Base-by-base conservation (phyloP, 2,797 vertebrate species). In the Rhinella marina region DNA sequence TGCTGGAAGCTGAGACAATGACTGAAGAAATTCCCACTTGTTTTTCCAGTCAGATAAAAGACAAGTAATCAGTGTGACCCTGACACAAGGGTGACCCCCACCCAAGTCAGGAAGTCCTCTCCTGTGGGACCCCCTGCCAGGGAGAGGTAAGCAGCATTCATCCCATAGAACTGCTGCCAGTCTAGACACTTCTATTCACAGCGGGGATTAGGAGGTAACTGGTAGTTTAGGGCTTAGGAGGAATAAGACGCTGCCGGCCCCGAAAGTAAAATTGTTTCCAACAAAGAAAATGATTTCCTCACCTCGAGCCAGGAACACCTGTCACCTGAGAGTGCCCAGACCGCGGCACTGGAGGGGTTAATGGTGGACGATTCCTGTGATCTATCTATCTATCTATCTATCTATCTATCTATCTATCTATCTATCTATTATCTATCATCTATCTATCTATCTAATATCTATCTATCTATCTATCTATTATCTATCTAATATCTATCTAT, bases 181-280 rank as follows among this genome's bases (percentile, higher is more conserved):
- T 89, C 88, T 89, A 89, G 88, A 89, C 88, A 79, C 88, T 50
- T 83, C 85, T 50, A 16, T 77, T 89, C 84, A 82, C 84, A n/a
- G 61, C 17, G 52, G 76, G 88, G 88, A 89, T 89, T 89, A 89
- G 25, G 48, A 57, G n/a, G 59, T 78, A 89, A 61, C 88, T 83
- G 52, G 48, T 89, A 86, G 79, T 89, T 89, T 86, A 78, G 25
- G 88, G 88, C 80, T 89, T 89, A 89, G 25, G 48, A 70, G 72
- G 79, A 77, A 82, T 57, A 59, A 76, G 81, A 25, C 29, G 29
- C 72, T 52, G 14, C 81, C 62, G 68, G 83, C 70, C 41, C 29
- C 19, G 70, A 57, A 78, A 82, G 84, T 50, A 57, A 89, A 57
- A 86, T 86, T 82, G 84, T 78, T 61, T 86, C 78, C 56, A 82